A percentile compares a stretch with the other conserved stretches of the same genome.
These are phyloP conservation scores for Micropterix aruncella DNA, from an alignment of 2,888 invertebrate genomes.

Conservation along the genomic window DNA sequence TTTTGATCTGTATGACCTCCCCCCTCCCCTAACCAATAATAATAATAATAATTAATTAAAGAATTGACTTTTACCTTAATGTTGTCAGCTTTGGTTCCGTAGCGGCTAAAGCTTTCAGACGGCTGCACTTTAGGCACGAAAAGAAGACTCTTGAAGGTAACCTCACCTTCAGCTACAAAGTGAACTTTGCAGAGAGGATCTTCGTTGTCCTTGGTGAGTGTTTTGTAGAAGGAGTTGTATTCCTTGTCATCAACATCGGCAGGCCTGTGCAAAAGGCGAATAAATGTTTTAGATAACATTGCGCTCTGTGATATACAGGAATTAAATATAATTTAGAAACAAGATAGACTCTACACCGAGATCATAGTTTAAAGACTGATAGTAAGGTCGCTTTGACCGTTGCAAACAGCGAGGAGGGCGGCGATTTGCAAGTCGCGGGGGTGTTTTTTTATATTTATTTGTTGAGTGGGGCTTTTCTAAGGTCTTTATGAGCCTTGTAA, in stretches of 20 bases:
- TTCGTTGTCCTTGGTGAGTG: constrained; percentile 78
- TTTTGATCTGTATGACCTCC: too few species aligned
- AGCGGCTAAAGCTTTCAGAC: constrained; percentile 86
- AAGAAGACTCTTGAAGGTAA: constrained; percentile 92
- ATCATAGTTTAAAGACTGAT: neutral
- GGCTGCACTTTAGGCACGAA: constrained; percentile 89
- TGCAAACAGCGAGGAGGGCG: neutral
- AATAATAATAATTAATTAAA: too few species aligned
- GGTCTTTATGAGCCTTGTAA: too few species aligned
- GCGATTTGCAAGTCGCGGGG: neutral
- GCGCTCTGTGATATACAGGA: too few species aligned
- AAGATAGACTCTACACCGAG: too few species aligned
- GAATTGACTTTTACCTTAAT: constrained; percentile 51
- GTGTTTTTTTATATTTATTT: too few species aligned
- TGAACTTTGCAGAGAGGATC: constrained; percentile 81
- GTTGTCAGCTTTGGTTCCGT: constrained; percentile 87
- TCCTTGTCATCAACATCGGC: constrained; percentile 74
- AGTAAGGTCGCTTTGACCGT: neutral
- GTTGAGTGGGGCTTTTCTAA: too few species aligned
- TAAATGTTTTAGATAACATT: too few species aligned
- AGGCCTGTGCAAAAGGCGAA: too few species aligned
- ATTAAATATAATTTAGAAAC: too few species aligned
- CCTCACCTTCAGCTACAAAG: constrained; percentile 98
- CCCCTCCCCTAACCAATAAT: too few species aligned
- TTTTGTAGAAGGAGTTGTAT: constrained; percentile 91